These are phyloP conservation scores for Chrysolina oricalcia DNA, from an alignment of 2,888 invertebrate genomes.

Conservation along the genomic window DNA sequence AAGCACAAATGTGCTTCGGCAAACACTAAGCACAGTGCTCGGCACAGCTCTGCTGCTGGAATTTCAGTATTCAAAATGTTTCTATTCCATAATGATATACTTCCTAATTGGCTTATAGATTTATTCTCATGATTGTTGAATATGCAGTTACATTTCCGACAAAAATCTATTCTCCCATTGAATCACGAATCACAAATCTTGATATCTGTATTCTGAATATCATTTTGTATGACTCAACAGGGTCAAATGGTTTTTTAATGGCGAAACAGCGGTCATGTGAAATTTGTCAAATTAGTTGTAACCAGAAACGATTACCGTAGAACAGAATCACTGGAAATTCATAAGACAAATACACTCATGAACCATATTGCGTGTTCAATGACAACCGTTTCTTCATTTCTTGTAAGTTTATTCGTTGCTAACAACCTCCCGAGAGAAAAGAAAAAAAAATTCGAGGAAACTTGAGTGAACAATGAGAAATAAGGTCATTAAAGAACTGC, in stretches of 20 bases:
- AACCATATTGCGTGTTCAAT: not conserved
- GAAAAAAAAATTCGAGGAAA: not conserved
- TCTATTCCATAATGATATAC: not conserved
- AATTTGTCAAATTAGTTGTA: conserved; percentile 23
- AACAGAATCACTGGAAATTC: conserved; percentile 17
- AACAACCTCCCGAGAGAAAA: not conserved
- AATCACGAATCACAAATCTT: not conserved
- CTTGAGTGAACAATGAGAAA: not conserved
- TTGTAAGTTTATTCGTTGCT: not conserved
- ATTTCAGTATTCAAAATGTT: not conserved
- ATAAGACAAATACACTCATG: conserved; percentile 4
- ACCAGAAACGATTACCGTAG: conserved; percentile 22
- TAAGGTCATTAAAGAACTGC: not conserved
- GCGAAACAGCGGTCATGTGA: conserved; percentile 23
- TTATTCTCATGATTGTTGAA: conserved; percentile 5
- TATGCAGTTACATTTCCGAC: conserved; percentile 2
- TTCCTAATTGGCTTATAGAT: not conserved
- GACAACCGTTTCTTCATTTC: not conserved
- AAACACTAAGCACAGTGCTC: too few relatives aligned
- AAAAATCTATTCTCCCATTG: not conserved
- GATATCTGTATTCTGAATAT: not conserved
- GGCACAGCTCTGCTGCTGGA: not conserved
- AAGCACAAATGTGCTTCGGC: too few relatives aligned
- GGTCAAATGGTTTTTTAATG: conserved; percentile 24
- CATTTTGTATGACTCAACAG: conserved; percentile 18